Percentiles rank a stretch among this genome's conserved stretches.
Conservation (phyloP, 2,113 vertebrate genomes). For the Ptilorrhoa leucosticta region DNA sequence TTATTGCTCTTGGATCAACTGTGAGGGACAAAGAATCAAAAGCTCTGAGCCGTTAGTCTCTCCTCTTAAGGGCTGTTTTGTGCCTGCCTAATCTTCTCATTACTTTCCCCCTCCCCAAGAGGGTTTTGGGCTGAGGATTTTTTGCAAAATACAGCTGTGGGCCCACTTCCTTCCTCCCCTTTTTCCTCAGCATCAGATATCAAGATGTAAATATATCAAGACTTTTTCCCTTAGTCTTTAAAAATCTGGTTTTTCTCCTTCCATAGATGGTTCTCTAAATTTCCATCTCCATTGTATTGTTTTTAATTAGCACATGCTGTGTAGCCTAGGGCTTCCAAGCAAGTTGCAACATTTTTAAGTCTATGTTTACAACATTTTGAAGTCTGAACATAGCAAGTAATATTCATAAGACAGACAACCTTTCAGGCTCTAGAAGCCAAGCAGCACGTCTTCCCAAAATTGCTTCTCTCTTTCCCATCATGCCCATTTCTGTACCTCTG, state of each 20-base stretch:
- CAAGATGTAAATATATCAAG: neutral
- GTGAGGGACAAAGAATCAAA: neutral
- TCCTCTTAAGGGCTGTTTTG: neutral
- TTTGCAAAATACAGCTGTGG: neutral
- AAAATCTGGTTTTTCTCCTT: neutral
- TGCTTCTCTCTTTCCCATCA: neutral
- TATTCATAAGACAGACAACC: neutral
- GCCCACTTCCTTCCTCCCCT: neutral
- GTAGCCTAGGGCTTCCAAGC: neutral
- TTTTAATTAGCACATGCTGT: neutral
- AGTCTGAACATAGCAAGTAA: neutral
- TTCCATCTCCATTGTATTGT: neutral
- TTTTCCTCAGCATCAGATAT: neutral
- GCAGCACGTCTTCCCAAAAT: neutral
- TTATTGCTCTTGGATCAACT: neutral
- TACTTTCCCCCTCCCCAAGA: neutral
- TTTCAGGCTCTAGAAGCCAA: neutral
- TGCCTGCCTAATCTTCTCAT: neutral
- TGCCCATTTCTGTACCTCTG: neutral
- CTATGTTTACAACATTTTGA: neutral
- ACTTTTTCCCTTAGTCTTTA: neutral
- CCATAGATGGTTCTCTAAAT: neutral
- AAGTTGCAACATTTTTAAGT: constrained; percentile 19
- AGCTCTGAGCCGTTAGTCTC: neutral
- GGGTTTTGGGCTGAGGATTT: neutral